phyloP scores from a whole-genome alignment of 1,140 invertebrate species.

The Dendroctonus ponderosae region DNA sequence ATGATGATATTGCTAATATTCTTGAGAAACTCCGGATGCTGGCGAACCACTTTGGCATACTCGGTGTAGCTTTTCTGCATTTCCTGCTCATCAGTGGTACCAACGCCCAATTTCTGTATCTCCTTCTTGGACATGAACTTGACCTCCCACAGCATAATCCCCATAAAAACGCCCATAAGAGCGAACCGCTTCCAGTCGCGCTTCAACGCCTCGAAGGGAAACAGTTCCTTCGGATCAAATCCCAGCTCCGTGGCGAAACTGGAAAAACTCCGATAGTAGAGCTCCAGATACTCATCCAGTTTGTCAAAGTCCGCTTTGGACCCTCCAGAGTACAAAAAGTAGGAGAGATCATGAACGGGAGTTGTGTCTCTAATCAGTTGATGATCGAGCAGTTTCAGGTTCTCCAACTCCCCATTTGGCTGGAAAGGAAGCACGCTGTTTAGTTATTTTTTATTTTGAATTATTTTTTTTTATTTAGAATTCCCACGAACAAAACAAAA shows the following conservation, averaged over 20 bases:
- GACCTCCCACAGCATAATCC: slow-evolving; percentile 17
- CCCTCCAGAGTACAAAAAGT: slow-evolving; percentile 58
- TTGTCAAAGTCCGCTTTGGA: slow-evolving; percentile 51
- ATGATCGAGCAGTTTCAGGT: background rate
- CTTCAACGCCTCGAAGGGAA: slow-evolving; percentile 49
- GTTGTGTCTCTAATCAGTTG: slow-evolving; percentile 57
- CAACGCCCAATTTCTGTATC: background rate
- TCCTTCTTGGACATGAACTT: slow-evolving; percentile 17
- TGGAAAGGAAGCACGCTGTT: too few relatives aligned
- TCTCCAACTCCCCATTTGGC: background rate
- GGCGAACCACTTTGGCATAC: too few relatives aligned
- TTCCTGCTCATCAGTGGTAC: too few relatives aligned
- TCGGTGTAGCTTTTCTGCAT: too few relatives aligned
- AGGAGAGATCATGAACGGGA: slow-evolving; percentile 58
- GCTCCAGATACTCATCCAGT: slow-evolving; percentile 53
- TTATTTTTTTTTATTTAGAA: too few relatives aligned
- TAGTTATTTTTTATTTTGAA: too few relatives aligned
- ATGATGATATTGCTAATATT: too few relatives aligned
- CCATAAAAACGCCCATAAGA: slow-evolving; percentile 42
- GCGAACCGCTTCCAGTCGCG: slow-evolving; percentile 47
- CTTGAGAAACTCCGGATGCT: too few relatives aligned
- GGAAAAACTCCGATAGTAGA: slow-evolving; percentile 56
- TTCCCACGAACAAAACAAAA: too few relatives aligned
- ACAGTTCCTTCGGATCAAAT: slow-evolving; percentile 51
- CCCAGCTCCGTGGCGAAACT: slow-evolving; percentile 49